Conservation (phyloP, 2,888 invertebrate species). For the Branchellion lobata region DNA sequence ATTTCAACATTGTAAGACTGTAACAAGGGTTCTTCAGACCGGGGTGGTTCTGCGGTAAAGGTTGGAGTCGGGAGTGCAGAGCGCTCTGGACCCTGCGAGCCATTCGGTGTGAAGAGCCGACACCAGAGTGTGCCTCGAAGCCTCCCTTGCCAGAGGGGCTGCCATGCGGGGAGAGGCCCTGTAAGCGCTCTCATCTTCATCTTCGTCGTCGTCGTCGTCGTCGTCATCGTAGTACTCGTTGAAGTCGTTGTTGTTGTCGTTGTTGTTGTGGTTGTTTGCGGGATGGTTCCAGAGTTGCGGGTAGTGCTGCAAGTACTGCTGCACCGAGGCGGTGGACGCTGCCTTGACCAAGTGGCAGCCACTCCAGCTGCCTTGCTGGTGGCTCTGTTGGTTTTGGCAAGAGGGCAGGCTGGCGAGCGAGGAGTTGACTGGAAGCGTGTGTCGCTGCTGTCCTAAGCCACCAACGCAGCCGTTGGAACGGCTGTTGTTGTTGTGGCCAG, state of each 20-base stretch:
- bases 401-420: slow-evolving; percentile 7
- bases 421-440: slow-evolving; percentile 9
- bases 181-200: background rate
- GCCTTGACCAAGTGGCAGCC: slow-evolving; percentile 25
- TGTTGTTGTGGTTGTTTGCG: slow-evolving; percentile 12
- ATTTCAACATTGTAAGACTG: no score
- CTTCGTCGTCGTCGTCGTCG: background rate
- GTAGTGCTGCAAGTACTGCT: slow-evolving; percentile 15
- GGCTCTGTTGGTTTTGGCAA: slow-evolving; percentile 4
- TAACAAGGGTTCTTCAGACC: no score
- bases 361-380: background rate
- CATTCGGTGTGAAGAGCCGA: slow-evolving; percentile 7
- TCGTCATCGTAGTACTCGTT: slow-evolving; percentile 12
- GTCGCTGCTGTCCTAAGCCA: slow-evolving; percentile 7
- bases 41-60: slow-evolving; percentile 37
- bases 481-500: no score
- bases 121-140: slow-evolving; percentile 36
- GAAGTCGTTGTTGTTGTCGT: slow-evolving; percentile 24
- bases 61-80: slow-evolving; percentile 38
- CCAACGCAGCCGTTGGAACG: slow-evolving; percentile 36
- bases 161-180: background rate
- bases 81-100: background rate
- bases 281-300: background rate
- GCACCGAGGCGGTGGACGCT: slow-evolving; percentile 19
- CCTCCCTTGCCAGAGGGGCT: slow-evolving; percentile 14